Conservation (phyloP, 2,888 invertebrate genomes). For the Acleris holmiana region DNA sequence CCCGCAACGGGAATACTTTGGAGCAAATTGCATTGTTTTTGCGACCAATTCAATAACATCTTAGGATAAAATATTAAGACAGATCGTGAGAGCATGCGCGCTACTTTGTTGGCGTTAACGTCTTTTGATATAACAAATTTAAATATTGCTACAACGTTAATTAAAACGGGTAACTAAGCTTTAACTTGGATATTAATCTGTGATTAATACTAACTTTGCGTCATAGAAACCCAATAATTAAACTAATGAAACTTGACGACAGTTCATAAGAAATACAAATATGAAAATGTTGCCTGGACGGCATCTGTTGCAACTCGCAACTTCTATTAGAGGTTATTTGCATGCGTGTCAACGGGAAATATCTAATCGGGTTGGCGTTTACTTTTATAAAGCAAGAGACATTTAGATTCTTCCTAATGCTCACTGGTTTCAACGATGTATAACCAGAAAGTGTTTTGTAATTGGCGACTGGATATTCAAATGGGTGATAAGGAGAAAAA, state of each 20-base stretch:
- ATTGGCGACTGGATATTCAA: conserved; percentile 25
- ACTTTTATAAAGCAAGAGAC: conserved; percentile 14
- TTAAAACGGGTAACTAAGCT: conserved; percentile 5
- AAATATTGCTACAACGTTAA: not conserved
- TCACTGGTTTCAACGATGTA: conserved; percentile 13
- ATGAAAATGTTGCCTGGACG: conserved; percentile 29
- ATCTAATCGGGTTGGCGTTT: conserved; percentile 18
- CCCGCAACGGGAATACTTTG: not conserved
- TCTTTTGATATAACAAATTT: no score
- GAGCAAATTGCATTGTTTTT: conserved; percentile 33
- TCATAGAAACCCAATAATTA: conserved; percentile 21
- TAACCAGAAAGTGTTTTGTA: conserved; percentile 33
- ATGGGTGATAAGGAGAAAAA: conserved; percentile 12
- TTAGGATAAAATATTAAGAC: not conserved
- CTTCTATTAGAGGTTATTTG: conserved; percentile 39
- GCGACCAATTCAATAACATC: not conserved
- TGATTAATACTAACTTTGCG: conserved; percentile 8
- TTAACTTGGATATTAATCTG: conserved; percentile 16
- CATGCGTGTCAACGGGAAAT: conserved; percentile 36
- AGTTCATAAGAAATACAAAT: conserved; percentile 21
- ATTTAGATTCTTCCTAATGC: conserved; percentile 19
- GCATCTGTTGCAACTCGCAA: conserved; percentile 35
- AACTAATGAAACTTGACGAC: conserved; percentile 22
- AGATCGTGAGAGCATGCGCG: not conserved
- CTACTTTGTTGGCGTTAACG: no score